Evolutionary conservation across 2,888 invertebrate species (phyloP).

Genomic region (Oscheius sp.): DNA sequence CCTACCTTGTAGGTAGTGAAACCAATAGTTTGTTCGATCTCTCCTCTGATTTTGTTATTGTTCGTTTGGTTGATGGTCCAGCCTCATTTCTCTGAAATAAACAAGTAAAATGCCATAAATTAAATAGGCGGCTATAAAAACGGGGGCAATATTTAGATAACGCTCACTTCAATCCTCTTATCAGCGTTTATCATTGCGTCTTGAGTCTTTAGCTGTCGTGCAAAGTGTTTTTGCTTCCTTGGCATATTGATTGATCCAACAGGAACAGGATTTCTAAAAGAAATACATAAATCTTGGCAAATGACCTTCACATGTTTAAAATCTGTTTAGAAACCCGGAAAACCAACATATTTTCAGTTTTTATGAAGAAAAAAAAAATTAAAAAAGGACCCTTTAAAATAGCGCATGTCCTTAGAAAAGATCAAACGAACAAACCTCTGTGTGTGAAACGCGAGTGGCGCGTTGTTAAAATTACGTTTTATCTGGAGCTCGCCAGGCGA

Average conservation of each 20-base stretch:
- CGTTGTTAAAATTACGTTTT: neutral
- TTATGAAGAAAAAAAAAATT: neutral
- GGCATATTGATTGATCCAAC: conserved; percentile 18
- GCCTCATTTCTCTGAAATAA: neutral
- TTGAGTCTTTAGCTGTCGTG: neutral
- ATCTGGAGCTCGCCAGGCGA: neutral
- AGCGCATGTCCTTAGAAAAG: neutral
- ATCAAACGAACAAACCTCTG: neutral
- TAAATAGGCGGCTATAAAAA: neutral
- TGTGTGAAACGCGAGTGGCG: neutral
- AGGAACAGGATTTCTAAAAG: too few species aligned
- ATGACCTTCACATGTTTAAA: too few species aligned
- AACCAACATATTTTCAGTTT: too few species aligned
- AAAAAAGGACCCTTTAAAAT: neutral
- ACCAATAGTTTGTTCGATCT: too few species aligned
- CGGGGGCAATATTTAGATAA: neutral
- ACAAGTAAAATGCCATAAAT: neutral
- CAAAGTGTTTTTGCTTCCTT: neutral
- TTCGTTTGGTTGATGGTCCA: neutral
- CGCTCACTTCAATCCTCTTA: conserved; percentile 11
- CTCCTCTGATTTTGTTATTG: too few species aligned
- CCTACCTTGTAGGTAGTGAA: too few species aligned
- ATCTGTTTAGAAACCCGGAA: too few species aligned
- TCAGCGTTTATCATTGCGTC: neutral
- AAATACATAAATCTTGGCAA: too few species aligned